phyloP scores from a whole-genome alignment of 2,113 vertebrate species.

The Scomber japonicus region DNA sequence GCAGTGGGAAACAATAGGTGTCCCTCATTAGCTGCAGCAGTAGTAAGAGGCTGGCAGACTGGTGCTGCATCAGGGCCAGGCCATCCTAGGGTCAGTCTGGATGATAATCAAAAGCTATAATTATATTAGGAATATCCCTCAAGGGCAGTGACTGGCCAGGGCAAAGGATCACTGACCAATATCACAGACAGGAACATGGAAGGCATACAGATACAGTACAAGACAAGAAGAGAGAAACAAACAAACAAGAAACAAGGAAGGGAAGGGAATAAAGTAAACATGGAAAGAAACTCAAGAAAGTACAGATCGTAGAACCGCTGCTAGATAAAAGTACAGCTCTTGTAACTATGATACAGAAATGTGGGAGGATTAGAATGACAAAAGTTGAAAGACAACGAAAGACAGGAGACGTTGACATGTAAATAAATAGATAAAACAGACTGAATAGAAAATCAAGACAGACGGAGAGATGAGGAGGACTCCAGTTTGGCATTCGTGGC shows the following conservation, averaged over 20 bases:
- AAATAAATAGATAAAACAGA: conserved; percentile 47
- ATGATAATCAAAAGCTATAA: conserved; percentile 78
- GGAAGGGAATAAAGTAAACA: conserved; percentile 15
- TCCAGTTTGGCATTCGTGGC: conserved; percentile 44
- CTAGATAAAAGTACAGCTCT: background rate
- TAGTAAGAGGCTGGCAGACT: conserved; percentile 39
- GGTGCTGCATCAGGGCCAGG: conserved; percentile 44
- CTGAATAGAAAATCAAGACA: conserved; percentile 25
- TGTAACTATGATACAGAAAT: conserved; percentile 6
- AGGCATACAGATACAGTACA: conserved; percentile 19
- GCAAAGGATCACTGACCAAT: conserved; percentile 23
- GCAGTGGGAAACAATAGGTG: conserved; percentile 49
- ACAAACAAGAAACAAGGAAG: background rate
- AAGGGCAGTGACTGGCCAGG: conserved; percentile 44
- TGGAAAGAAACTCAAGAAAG: conserved; percentile 17
- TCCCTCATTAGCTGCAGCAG: conserved; percentile 71
- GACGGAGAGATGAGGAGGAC: conserved; percentile 13
- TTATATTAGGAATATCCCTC: conserved; percentile 68
- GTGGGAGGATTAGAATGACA: conserved; percentile 31
- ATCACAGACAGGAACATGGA: conserved; percentile 21
- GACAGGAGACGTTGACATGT: conserved; percentile 22
- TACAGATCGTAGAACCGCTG: background rate
- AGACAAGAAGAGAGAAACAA: background rate
- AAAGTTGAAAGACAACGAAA: conserved; percentile 34
- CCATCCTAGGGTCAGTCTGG: conserved; percentile 57